phyloP scores from a whole-genome alignment of 1,140 invertebrate species.

The Calliphora vicina region DNA sequence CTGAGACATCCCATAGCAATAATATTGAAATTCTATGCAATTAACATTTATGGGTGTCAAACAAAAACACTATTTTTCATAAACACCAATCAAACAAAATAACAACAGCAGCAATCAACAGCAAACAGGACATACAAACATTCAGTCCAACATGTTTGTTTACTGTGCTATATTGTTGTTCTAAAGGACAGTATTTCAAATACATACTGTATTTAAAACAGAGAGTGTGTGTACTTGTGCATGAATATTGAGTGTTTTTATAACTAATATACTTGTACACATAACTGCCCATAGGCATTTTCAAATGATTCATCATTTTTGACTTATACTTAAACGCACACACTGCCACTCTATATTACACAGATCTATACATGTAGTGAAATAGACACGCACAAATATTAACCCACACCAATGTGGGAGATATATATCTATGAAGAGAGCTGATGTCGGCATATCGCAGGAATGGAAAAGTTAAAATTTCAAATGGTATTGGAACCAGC shows the following conservation, averaged over 20 bases:
- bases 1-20: conserved; percentile 24
- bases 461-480: no score
- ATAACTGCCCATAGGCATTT: background rate
- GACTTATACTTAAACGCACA: background rate
- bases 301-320: conserved; percentile 29
- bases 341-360: background rate
- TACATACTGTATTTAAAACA: background rate
- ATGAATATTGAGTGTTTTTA: background rate
- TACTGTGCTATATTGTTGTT: background rate
- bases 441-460: background rate
- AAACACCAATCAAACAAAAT: background rate
- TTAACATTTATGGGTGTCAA: background rate
- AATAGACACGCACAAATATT: background rate
- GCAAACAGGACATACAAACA: no score
- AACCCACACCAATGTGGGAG: background rate
- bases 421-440: background rate
- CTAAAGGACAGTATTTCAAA: background rate
- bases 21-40: conserved; percentile 4
- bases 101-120: no score
- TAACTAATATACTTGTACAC: background rate
- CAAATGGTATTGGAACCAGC: no score
- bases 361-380: background rate
- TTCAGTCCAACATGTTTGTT: no score
- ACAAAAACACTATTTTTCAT: background rate
- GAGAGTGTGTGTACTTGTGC: background rate